Conservation (phyloP, 2,113 vertebrate species). For the Thermophis baileyi region DNA sequence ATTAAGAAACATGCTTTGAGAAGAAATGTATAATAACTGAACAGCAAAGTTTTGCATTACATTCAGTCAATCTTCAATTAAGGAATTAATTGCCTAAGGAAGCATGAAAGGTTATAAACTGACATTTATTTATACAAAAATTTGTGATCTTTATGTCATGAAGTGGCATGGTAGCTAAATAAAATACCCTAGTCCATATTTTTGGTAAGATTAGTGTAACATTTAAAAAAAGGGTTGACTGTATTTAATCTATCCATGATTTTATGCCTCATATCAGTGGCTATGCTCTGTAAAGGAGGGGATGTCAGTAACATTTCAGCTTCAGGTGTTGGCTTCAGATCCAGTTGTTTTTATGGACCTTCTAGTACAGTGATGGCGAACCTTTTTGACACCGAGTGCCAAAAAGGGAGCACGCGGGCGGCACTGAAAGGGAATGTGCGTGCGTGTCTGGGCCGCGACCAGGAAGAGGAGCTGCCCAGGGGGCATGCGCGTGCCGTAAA, state of each 20-base stretch:
- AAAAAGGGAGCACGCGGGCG: no score
- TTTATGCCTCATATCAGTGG: background rate
- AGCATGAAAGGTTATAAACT: background rate
- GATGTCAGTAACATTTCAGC: background rate
- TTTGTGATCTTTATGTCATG: background rate
- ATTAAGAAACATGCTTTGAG: background rate
- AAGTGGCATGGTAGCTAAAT: background rate
- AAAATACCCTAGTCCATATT: background rate
- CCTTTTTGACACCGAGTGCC: no score
- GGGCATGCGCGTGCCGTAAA: no score
- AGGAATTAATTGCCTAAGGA: background rate
- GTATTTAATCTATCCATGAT: background rate
- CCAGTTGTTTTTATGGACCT: background rate
- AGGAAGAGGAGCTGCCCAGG: no score
- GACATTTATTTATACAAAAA: background rate
- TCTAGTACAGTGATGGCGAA: background rate
- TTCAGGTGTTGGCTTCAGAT: background rate
- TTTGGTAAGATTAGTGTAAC: background rate
- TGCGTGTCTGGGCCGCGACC: no score
- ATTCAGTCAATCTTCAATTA: constrained; percentile 8
- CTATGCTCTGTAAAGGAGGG: background rate
- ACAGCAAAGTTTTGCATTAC: constrained; percentile 14
- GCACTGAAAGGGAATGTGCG: no score
- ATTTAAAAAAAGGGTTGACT: no score
- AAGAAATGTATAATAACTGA: background rate